phyloP scores from a whole-genome alignment of 2,888 invertebrate species.

The Mimachlamys varia region DNA sequence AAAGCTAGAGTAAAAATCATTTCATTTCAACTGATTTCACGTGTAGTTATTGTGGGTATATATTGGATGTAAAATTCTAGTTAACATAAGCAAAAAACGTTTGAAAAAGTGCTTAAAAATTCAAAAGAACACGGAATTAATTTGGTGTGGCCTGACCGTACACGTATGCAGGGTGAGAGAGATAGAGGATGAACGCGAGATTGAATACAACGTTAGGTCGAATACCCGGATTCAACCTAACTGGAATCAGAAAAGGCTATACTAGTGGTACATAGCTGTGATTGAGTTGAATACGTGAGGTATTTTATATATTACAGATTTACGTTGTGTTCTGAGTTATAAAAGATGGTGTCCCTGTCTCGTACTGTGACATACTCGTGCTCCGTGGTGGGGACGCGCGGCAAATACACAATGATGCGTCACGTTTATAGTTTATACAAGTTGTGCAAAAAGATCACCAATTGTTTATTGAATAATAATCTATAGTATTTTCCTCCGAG shows the following conservation, averaged over 20 bases:
- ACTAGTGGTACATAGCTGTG: neutral
- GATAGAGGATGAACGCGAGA: neutral
- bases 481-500: neutral
- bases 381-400: neutral
- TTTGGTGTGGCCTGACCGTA: neutral
- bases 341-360: constrained; percentile 15
- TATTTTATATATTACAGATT: constrained; percentile 25
- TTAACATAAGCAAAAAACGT: no score
- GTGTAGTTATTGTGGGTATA: no score
- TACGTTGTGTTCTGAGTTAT: constrained; percentile 32
- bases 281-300: constrained; percentile 27
- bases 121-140: neutral
- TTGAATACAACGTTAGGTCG: neutral
- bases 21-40: no score
- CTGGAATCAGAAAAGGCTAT: constrained; percentile 8
- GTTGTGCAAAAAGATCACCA: constrained; percentile 3
- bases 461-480: neutral
- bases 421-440: neutral
- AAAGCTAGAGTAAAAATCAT: no score
- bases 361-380: neutral
- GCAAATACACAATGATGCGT: neutral
- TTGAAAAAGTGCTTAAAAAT: neutral
- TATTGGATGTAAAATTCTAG: no score
- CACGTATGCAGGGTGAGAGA: constrained; percentile 21
- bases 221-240: constrained; percentile 18